Base-by-base conservation (phyloP, 2,888 invertebrate genomes). In the Tinea pellionella region DNA sequence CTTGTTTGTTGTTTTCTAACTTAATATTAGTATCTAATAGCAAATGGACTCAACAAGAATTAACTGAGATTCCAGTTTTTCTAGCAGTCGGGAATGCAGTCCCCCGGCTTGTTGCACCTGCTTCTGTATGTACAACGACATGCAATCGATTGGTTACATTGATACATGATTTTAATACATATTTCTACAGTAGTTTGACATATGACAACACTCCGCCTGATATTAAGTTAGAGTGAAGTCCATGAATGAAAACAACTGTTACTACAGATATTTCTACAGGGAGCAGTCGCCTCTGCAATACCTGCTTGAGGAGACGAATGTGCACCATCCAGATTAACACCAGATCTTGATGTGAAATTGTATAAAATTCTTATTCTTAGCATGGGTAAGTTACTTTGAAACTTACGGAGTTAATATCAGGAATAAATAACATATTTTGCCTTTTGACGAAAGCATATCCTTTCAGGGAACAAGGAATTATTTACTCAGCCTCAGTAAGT, bases 51-150 rank as follows among this genome's bases (percentile, higher is more conserved):
- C n/a, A 37, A 37, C 37, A 47, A 29, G 55, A 55, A 55, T 55
- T 24, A 55, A 12, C 55, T 55, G 55, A 55, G 65, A 70, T 79
- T 80, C 86, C 77, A 81, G 84, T 85, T 86, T 84, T 83, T 84
- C 81, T 80, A 77, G 76, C 74, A 67, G 65, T 68, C 66, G 73
- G 78, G 86, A 86, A 85, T 85, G 86, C 77, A 73, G 84, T 80
- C 74, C 66, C 71, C 69, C 47, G 16, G 15, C 47, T 24, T 6
- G 11, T 11, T 72, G 73, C 82, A 85, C 84, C 85, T 85, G 84
- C 75, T 72, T 64, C 59, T 18, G 30, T 19, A 19, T 18, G 30
- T 19, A 19, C 32, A 32, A 32, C 15, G 57, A 57, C 30, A 12
- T n/a, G 30, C 30, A 57, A 19, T 57, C 13, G 13, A 57, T 19